A percentile compares a stretch with the other conserved stretches of the same genome.
Evolutionary conservation across 2,797 vertebrate genomes (phyloP).

Genomic region (Gobionotothen gibberifrons): DNA sequence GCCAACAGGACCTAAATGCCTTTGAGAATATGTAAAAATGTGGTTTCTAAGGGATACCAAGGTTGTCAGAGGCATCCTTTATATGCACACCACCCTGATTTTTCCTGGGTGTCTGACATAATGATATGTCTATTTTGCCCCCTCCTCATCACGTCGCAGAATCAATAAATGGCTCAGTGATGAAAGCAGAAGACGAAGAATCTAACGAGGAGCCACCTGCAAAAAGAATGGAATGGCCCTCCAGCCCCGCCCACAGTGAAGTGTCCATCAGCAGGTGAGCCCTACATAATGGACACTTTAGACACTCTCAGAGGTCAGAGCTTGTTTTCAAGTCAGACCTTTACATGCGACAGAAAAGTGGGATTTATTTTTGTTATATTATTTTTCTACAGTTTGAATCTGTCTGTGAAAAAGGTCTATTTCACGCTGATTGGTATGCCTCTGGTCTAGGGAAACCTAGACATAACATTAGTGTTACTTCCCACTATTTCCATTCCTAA

Average conservation of each 20-base stretch:
- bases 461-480: too few relatives aligned
- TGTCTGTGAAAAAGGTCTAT: background rate
- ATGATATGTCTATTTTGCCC: constrained; percentile 4
- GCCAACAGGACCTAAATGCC: background rate
- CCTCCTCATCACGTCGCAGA: constrained; percentile 45
- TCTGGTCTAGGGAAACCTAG: too few relatives aligned
- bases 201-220: constrained; percentile 26
- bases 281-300: background rate
- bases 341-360: background rate
- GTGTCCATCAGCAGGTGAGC: constrained; percentile 85
- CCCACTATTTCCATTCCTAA: too few relatives aligned
- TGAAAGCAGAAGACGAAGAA: constrained; percentile 41
- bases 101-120: background rate
- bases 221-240: constrained; percentile 39
- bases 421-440: background rate
- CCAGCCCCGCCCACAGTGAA: constrained; percentile 76
- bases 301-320: background rate
- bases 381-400: background rate
- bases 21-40: background rate
- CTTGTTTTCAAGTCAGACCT: background rate
- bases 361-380: background rate
- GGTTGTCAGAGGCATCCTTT: too few relatives aligned
- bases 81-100: background rate
- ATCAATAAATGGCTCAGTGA: constrained; percentile 14
- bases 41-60: background rate